phyloP scores from a whole-genome alignment of 2,888 invertebrate genomes.

The Norana najaformis region DNA sequence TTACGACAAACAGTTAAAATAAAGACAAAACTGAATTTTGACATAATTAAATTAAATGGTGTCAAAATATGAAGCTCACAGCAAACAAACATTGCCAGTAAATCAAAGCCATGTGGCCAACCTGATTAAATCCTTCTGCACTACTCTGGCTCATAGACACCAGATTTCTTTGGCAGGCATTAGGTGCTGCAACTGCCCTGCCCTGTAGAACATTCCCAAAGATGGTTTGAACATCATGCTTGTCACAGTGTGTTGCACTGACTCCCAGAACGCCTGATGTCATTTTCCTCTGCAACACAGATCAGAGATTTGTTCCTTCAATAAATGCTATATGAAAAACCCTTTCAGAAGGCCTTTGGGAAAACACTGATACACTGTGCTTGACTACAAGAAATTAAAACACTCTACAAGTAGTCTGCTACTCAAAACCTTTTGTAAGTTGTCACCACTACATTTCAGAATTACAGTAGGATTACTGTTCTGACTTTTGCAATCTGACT shows the following conservation, averaged over 20 bases:
- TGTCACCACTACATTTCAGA: no score
- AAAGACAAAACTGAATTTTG: background rate
- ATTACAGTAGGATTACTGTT: no score
- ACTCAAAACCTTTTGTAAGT: background rate
- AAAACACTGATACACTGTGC: no score
- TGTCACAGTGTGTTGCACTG: background rate
- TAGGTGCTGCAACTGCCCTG: background rate
- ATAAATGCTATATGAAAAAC: background rate
- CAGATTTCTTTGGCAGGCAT: background rate
- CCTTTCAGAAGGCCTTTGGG: background rate
- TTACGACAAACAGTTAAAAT: background rate
- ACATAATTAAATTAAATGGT: background rate
- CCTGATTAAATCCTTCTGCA: slow-evolving; percentile 13
- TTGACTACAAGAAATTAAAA: background rate
- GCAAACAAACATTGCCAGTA: background rate
- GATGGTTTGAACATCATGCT: background rate
- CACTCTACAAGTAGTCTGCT: background rate
- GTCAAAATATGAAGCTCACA: background rate
- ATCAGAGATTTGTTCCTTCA: background rate
- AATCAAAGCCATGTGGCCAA: background rate
- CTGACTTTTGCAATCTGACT: no score
- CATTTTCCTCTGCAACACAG: background rate
- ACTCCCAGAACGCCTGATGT: background rate
- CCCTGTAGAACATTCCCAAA: background rate
- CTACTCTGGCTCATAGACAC: background rate